A percentile compares a stretch with the other conserved stretches of the same genome.
These are phyloP conservation scores for Tiliqua scincoides DNA, from an alignment of 2,113 vertebrate species.

Conservation along the genomic window DNA sequence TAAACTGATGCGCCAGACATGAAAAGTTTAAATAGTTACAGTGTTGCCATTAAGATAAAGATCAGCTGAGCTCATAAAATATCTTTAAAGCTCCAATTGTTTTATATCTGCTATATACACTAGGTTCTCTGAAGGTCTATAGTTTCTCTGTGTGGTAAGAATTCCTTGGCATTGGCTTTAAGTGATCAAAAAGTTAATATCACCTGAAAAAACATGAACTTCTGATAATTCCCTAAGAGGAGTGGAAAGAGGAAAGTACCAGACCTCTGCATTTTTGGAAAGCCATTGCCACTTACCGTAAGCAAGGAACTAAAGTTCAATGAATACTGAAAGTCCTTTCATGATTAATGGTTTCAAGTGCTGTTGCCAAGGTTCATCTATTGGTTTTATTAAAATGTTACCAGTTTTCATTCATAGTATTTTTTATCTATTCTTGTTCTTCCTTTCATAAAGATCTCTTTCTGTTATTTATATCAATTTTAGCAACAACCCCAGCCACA, in stretches of 20 bases:
- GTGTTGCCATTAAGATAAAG: slow-evolving; percentile 35
- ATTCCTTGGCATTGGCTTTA: slow-evolving; percentile 70
- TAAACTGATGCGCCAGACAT: background rate
- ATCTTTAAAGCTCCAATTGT: slow-evolving; percentile 24
- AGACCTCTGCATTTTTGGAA: slow-evolving; percentile 64
- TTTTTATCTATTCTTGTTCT: slow-evolving; percentile 41
- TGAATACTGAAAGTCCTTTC: slow-evolving; percentile 60
- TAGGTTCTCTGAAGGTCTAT: slow-evolving; percentile 63
- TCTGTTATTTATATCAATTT: slow-evolving; percentile 35
- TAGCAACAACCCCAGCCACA: background rate
- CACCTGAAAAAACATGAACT: slow-evolving; percentile 68
- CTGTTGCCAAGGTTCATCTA: slow-evolving; percentile 50
- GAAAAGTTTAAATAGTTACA: slow-evolving; percentile 47
- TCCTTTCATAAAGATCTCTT: background rate
- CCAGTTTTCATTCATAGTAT: slow-evolving; percentile 51
- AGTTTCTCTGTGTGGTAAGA: slow-evolving; percentile 64
- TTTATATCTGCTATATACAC: slow-evolving; percentile 41
- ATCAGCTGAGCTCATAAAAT: slow-evolving; percentile 42
- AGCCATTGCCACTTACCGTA: slow-evolving; percentile 60
- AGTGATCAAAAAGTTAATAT: slow-evolving; percentile 61
- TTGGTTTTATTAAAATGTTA: slow-evolving; percentile 51
- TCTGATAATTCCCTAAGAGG: slow-evolving; percentile 57
- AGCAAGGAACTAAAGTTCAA: slow-evolving; percentile 54
- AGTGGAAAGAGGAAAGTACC: slow-evolving; percentile 55
- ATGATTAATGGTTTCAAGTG: slow-evolving; percentile 62